phyloP scores from a whole-genome alignment of 2,797 vertebrate genomes.

The Staurois parvus region DNA sequence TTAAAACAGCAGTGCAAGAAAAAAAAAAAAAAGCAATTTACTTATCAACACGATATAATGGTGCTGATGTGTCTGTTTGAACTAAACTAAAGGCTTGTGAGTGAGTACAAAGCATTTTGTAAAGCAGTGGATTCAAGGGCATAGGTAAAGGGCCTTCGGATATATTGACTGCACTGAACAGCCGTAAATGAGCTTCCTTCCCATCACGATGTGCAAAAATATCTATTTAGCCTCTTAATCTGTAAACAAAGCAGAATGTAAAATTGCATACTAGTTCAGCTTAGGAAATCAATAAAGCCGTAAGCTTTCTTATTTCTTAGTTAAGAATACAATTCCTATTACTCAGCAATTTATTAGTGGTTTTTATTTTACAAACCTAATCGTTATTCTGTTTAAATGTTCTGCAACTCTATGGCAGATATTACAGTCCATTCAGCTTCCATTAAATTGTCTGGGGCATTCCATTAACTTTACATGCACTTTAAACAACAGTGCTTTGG shows the following conservation, averaged over 20 bases:
- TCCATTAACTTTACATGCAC: slow-evolving; percentile 29
- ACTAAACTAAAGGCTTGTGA: not conserved
- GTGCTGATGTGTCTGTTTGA: slow-evolving; percentile 6
- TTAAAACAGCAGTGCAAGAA: not conserved
- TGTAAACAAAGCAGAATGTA: slow-evolving; percentile 13
- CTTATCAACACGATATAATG: not conserved
- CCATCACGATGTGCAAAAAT: not conserved
- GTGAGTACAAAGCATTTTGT: not conserved
- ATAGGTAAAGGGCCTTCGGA: not conserved
- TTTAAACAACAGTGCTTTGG: slow-evolving; percentile 21
- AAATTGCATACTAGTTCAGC: slow-evolving; percentile 25
- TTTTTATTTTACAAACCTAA: slow-evolving; percentile 46
- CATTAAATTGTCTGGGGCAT: slow-evolving; percentile 10
- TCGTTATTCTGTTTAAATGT: slow-evolving; percentile 9
- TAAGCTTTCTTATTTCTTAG: slow-evolving; percentile 23
- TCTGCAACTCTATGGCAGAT: not conserved
- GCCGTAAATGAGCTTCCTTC: slow-evolving; percentile 2
- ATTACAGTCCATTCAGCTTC: slow-evolving; percentile 1
- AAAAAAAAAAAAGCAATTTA: slow-evolving; percentile 1
- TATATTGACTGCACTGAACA: slow-evolving; percentile 13
- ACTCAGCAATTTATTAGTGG: slow-evolving; percentile 46
- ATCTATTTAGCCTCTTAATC: slow-evolving; percentile 1
- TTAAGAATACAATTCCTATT: slow-evolving; percentile 26
- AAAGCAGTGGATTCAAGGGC: not conserved
- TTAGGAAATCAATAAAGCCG: slow-evolving; percentile 40